Percentiles rank a stretch among this genome's conserved stretches.
Conservation (phyloP, 2,888 invertebrate genomes). For the Rhodophaea formosa region DNA sequence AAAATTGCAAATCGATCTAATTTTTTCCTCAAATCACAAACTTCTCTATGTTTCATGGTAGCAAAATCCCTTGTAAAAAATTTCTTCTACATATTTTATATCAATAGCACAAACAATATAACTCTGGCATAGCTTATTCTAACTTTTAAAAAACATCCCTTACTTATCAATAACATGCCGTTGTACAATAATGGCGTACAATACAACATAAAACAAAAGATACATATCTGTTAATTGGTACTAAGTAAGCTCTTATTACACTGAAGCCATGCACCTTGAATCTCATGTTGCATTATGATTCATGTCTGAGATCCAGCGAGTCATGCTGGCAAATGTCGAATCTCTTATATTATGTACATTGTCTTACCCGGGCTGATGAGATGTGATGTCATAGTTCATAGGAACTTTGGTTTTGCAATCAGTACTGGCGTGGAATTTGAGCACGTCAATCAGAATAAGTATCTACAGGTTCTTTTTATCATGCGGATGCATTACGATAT, state of each 20-base stretch:
- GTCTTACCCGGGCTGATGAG: conserved; percentile 56
- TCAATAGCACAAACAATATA: no score
- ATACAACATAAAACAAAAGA: not conserved
- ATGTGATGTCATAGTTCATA: conserved; percentile 71
- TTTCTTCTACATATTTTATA: no score
- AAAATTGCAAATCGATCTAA: conserved; percentile 52
- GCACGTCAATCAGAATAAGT: conserved; percentile 21
- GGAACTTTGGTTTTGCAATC: conserved; percentile 64
- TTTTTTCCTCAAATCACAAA: conserved; percentile 33
- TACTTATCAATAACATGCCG: not conserved
- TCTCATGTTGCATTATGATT: conserved; percentile 59
- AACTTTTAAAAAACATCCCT: no score
- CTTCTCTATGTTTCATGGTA: not conserved
- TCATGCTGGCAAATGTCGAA: conserved; percentile 68
- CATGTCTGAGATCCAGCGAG: conserved; percentile 60
- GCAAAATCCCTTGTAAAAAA: not conserved
- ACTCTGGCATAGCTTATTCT: no score
- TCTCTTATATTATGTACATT: conserved; percentile 70
- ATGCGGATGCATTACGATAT: not conserved
- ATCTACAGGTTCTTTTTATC: conserved; percentile 37
- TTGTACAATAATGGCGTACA: not conserved
- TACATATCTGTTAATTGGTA: conserved; percentile 19
- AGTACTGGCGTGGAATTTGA: conserved; percentile 36
- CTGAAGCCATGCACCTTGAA: conserved; percentile 52
- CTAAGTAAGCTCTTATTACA: conserved; percentile 34